phyloP scores from a whole-genome alignment of 2,888 invertebrate species.

The Meloe dianella region DNA sequence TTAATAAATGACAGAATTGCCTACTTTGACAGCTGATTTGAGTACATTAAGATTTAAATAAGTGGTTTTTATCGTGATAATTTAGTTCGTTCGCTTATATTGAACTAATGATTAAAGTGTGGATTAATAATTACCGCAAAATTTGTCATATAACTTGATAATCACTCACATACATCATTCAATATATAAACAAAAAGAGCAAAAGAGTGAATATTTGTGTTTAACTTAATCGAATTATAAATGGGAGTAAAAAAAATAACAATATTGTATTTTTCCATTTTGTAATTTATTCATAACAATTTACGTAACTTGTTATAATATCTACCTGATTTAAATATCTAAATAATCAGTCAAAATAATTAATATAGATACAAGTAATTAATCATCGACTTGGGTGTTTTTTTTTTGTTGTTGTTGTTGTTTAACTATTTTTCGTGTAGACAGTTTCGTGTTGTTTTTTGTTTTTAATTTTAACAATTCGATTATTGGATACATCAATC shows the following conservation, averaged over 20 bases:
- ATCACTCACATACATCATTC: conserved; percentile 33
- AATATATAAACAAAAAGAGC: conserved; percentile 12
- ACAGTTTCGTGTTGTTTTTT: background rate
- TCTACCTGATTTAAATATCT: conserved; percentile 21
- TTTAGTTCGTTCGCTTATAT: conserved; percentile 25
- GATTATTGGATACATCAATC: background rate
- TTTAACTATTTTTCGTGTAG: background rate
- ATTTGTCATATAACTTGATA: conserved; percentile 34
- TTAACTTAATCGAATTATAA: conserved; percentile 12
- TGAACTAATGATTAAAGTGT: conserved; percentile 32
- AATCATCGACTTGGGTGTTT: conserved; percentile 7
- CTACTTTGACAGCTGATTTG: conserved; percentile 26
- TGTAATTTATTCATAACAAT: conserved; percentile 29
- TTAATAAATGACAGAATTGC: conserved; percentile 16
- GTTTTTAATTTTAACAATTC: conserved; percentile 1
- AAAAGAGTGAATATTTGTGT: conserved; percentile 32
- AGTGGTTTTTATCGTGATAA: conserved; percentile 32
- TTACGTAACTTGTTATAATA: conserved; percentile 20
- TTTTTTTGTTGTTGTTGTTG: background rate
- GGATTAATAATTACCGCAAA: conserved; percentile 34
- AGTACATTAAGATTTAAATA: conserved; percentile 35
- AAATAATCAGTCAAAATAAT: conserved; percentile 23
- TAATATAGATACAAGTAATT: conserved; percentile 17
- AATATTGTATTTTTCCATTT: conserved; percentile 10
- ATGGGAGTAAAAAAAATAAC: conserved; percentile 18